phyloP scores from a whole-genome alignment of 2,888 invertebrate genomes.

The Callyntrura sp. region DNA sequence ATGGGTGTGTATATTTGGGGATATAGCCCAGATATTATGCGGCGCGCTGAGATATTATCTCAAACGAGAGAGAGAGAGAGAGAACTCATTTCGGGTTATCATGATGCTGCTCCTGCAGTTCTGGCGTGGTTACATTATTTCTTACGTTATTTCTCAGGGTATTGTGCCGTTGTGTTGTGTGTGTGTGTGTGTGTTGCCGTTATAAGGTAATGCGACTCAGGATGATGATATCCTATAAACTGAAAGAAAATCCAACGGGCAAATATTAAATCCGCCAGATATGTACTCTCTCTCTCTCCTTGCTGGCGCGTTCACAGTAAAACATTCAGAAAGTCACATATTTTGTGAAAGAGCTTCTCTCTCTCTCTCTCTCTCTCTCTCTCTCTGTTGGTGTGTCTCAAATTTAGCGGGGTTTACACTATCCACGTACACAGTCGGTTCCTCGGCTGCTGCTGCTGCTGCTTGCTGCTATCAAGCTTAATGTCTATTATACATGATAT shows the following conservation, averaged over 20 bases:
- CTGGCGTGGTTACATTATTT: neutral
- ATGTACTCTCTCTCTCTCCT: neutral
- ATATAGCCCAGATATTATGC: constrained; percentile 62
- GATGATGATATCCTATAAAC: neutral
- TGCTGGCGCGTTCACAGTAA: neutral
- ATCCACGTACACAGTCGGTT: too few species aligned
- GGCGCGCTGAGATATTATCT: constrained; percentile 50
- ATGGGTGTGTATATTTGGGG: neutral
- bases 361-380: too few species aligned
- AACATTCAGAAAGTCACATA: constrained; percentile 36
- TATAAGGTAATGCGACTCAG: too few species aligned
- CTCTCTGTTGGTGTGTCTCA: neutral
- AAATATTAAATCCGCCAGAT: constrained; percentile 7
- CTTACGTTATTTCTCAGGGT: neutral
- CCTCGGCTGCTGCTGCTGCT: too few species aligned
- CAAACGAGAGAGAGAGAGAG: too few species aligned
- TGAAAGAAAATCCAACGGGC: constrained; percentile 3
- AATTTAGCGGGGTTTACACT: neutral
- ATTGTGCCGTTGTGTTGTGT: too few species aligned
- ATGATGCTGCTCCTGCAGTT: neutral
- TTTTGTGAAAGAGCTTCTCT: constrained; percentile 9
- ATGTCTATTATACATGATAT: constrained; percentile 38
- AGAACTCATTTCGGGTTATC: constrained; percentile 40
- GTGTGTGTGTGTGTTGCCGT: too few species aligned
- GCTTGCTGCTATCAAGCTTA: constrained; percentile 33